Evolutionary conservation across 2,888 invertebrate species (phyloP), one percentile per base, ranked within the genome.

Genomic region (Cyaniris semiargus): DNA sequence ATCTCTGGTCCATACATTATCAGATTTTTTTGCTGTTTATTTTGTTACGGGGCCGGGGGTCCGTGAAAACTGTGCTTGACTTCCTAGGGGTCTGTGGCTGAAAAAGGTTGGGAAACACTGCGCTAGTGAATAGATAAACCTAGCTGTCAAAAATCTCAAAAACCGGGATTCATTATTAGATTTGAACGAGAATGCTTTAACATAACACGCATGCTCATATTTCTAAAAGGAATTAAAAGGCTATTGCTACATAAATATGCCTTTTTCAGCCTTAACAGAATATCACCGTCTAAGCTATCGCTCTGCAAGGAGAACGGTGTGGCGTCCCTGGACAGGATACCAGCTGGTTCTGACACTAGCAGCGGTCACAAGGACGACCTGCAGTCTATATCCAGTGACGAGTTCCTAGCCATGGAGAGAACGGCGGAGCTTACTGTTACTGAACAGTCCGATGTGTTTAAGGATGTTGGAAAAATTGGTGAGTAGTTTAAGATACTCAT

Each of bases 351-450:
- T 0, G 93, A 93, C 70, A 89, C 92, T 0, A 87, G 88, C 78
- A 87, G 88, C 77, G 87, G 89, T 80, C 88, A 89, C 78, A 92
- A 93, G 80, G 92, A 91, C 70, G 93, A 91, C 58, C 85, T 85
- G 7, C 85, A 90, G 21, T 93, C 93, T 0, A 83, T 88, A 74
- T 93, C 93, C 71, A 94, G 94, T 79, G 94, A 94, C 15, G 94
- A 94, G 82, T 94, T 94, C 81, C 85, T 93, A 34, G 94, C 93
- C 13, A 93, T 94, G 93, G 94, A 94, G 81, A 88, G 93, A n/a
- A 91, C 92, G 6, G 86, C 93, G 1, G 94, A 94, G 77, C 78
- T 89, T 8, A 87, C 90, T 10, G 88, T 85, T 74, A 86, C 90
- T 0, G 75, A 88, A 75, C 84, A 86, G 13, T 85, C 86, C 44